phyloP scores from a whole-genome alignment of 2,888 invertebrate genomes.

The Perdita meconis region DNA sequence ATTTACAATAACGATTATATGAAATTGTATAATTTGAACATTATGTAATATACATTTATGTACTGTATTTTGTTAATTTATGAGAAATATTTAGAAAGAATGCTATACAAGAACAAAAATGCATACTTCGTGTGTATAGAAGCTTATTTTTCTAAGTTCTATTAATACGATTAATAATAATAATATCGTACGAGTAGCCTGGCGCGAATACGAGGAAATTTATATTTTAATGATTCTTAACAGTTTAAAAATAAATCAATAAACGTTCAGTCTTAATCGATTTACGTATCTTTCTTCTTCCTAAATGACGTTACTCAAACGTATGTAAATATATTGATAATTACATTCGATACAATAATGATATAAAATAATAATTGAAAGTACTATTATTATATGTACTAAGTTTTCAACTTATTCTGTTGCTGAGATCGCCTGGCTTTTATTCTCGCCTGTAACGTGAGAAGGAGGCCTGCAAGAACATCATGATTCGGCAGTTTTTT shows the following conservation, averaged over 20 bases:
- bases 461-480: slow-evolving; percentile 92
- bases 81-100: slow-evolving; percentile 11
- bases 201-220: slow-evolving; percentile 8
- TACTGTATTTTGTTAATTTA: slow-evolving; percentile 31
- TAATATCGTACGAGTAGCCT: not conserved
- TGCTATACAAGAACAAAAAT: slow-evolving; percentile 40
- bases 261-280: slow-evolving; percentile 55
- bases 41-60: slow-evolving; percentile 47
- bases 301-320: slow-evolving; percentile 18
- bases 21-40: slow-evolving; percentile 33
- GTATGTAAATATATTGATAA: slow-evolving; percentile 33
- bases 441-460: slow-evolving; percentile 92
- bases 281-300: slow-evolving; percentile 29
- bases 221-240: slow-evolving; percentile 29
- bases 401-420: slow-evolving; percentile 70
- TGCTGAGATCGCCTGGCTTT: slow-evolving; percentile 86
- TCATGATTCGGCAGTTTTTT: slow-evolving; percentile 96
- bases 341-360: slow-evolving; percentile 13
- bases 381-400: slow-evolving; percentile 20
- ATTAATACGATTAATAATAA: slow-evolving; percentile 12
- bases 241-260: slow-evolving; percentile 24
- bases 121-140: slow-evolving; percentile 9
- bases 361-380: slow-evolving; percentile 23
- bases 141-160: slow-evolving; percentile 25
- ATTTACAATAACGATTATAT: slow-evolving; percentile 33